Base-by-base conservation (phyloP, 2,113 vertebrate genomes). In the Limanda limanda region DNA sequence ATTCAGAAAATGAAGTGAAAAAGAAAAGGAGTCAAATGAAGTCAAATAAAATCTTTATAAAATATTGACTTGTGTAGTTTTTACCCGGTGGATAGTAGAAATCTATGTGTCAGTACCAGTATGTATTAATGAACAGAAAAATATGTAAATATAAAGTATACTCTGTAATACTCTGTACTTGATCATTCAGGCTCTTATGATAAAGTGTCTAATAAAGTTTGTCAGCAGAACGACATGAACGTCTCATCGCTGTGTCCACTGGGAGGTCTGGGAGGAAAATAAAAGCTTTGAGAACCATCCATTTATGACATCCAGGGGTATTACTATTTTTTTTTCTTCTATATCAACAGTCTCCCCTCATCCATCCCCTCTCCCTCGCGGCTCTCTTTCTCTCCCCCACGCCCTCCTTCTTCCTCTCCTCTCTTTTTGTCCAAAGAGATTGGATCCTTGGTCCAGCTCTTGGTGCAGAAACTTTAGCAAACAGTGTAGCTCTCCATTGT, bases 401-500 rank as follows among this genome's bases (percentile, higher is more conserved):
- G 81, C 79, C 73, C 80, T 86, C 74, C 73, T 83, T 85, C 86
- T 75, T 88, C 73, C 79, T 73, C 78, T 80, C 81, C 71, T 79
- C 76, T 86, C 73, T 90, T 94, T 94, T 93, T 92, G 81, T 93
- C 89, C 82, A 77, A 74, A 90, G 78, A 90, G 88, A 93, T 94
- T 93, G 93, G 94, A 93, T 94, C 92, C 93, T 88, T 81, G 92
- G 94, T 96, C 96, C 96, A 93, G 95, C 96, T 97, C 97, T 94
- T 95, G 92, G 94, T 96, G 94, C 94, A 96, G 92, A 95, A 96
- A 96, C 95, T 96, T 97, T 95, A 93, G 96, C 96, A 97, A 97
- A 98, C 95, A 98, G 96, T 95, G 94, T 94, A 95, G 93, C 95
- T 95, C 95, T 97, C 96, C 95, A 96, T 95, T 95, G 94, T 95